Evolutionary conservation across 2,888 invertebrate species (phyloP).

Genomic region (Phyllotreta striolata): DNA sequence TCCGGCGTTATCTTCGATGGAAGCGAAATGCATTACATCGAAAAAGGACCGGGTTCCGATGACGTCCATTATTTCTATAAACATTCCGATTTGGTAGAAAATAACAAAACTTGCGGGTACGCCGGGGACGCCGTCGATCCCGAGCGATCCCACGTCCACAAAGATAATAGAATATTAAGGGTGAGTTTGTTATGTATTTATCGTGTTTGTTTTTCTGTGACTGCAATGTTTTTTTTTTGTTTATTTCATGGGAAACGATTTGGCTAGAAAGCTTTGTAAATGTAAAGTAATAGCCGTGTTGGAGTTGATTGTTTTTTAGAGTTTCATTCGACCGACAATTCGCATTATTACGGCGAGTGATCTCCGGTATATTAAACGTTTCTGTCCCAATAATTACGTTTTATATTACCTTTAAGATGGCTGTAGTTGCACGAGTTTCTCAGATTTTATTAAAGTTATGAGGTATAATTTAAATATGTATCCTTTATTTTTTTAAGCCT

Average conservation of each 20-base stretch:
- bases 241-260: not conserved
- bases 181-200: slow-evolving; percentile 67
- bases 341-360: no score
- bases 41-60: slow-evolving; percentile 55
- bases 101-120: slow-evolving; percentile 70
- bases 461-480: no score
- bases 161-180: slow-evolving; percentile 68
- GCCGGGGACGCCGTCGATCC: slow-evolving; percentile 48
- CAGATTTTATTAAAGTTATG: no score
- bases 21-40: slow-evolving; percentile 76
- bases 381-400: no score
- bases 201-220: not conserved
- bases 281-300: no score
- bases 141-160: slow-evolving; percentile 57
- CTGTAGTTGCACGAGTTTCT: no score
- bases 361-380: no score
- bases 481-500: no score
- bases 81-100: slow-evolving; percentile 66
- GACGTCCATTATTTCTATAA: slow-evolving; percentile 70
- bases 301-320: no score
- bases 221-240: not conserved
- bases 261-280: no score
- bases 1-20: slow-evolving; percentile 85
- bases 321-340: no score
- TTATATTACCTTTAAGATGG: no score